Evolutionary conservation across 2,113 vertebrate species (phyloP), one percentile per base, ranked within the genome.

Genomic region (Fulmarus glacialis): DNA sequence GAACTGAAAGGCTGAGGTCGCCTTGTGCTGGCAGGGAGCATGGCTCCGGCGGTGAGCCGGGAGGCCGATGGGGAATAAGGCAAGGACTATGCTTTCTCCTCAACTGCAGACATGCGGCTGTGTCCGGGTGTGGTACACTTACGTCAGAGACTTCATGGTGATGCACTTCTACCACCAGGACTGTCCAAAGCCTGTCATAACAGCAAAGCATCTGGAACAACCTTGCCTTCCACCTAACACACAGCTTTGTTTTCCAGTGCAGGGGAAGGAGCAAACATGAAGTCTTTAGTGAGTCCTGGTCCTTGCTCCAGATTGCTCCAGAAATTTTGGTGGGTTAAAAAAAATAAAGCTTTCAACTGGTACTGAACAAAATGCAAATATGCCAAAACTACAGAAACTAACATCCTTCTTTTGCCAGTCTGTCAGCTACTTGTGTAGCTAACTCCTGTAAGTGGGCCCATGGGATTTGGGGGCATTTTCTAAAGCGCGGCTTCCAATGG

Each of bases 401-500:
- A 63, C 23, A 52, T 47, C 17, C 14, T 60, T 30, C 38, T 40
- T 73, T 36, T 43, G 38, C 23, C 21, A 18, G 34, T 36, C 38
- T 34, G 27, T 3, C 30, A 89, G 60, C 30, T 19, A 12, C 27
- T 59, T 12, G 11, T 20, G 26, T 15, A n/a, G 63, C n/a, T 36
- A 71, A 30, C 36, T 36, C 29, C 13, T n/a, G 15, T 50, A 58
- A 87, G 19, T 29, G 47, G 20, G 22, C 10, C 53, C 34, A 6
- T 9, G 60, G 68, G 26, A 67, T 71, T 8, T 67, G 7, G 18
- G 52, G 21, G 6, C 40, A 20, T 85, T 82, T 75, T 73, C 21
- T 75, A 7, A 81, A 62, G 19, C 0, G 0, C 29, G 27, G 48
- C 17, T 85, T 59, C 68, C 1, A 6, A 24, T 0, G 0, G 45